Evolutionary conservation across 2,888 invertebrate genomes (phyloP), one percentile per base, ranked within the genome.

Genomic region (Troilus luridus): DNA sequence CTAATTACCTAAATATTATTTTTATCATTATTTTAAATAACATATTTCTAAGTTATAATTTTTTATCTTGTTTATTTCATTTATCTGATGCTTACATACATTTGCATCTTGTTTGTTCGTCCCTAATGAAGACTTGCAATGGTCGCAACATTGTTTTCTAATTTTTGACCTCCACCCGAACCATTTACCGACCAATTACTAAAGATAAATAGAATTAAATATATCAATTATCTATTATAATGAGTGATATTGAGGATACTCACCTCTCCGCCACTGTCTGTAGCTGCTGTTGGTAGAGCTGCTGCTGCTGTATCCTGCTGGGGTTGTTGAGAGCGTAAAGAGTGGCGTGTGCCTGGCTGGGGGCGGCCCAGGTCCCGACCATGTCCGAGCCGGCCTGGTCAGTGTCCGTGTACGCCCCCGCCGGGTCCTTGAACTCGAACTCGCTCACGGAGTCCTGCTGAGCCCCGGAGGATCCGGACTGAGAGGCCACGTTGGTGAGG

Each of bases 401-500:
- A 6, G 92, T 92, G 88, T 93, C 93, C 62, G 92, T 92, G 58
- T 92, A 92, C 11, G 90, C 91, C 14, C 91, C 92, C 58, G 88
- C 92, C 77, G 91, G 41, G 72, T 92, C 91, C 93, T 97, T 97
- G 93, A 97, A 97, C 91, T 97, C 97, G 88, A 96, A 95, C 93
- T 97, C 97, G 91, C 96, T 96, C 41, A 96, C 92, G 88, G 92
- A 92, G 89, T 93, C 93, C 95, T 64, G 67, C 59, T 77, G 72
- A 24, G 89, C 91, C 93, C 93, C 91, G 2, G 96, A 96, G 93
- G 96, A 95, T 10, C 96, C 96, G 93, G 95, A 94, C 94, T 94
- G 94, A 92, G 94, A 94, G 6, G 95, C 95, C 92, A 95, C 94
- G n/a, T 94, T 94, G 41, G 95, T 94, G n/a, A 95, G 94, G 21